Evolutionary conservation across 2,888 invertebrate species (phyloP).

Genomic region (Monochamus alternatus): DNA sequence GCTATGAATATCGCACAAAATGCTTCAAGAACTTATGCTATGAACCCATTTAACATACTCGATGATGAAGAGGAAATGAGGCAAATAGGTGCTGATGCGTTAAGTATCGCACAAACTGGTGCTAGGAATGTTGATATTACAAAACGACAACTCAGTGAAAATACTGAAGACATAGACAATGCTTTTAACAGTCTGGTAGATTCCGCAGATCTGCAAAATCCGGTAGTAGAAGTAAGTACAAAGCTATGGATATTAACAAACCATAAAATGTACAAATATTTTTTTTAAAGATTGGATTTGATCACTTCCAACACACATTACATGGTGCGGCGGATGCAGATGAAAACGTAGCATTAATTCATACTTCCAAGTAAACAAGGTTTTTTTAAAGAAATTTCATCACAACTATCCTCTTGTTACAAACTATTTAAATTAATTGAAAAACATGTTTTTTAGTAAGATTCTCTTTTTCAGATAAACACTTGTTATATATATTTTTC

Average conservation of each 20-base stretch:
- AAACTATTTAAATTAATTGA: too few species aligned
- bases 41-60: neutral
- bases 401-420: too few species aligned
- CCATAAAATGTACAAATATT: neutral
- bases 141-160: neutral
- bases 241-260: neutral
- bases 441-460: too few species aligned
- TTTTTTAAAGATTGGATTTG: constrained; percentile 14
- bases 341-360: neutral
- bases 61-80: neutral
- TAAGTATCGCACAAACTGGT: neutral
- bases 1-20: neutral
- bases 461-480: too few species aligned
- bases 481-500: too few species aligned
- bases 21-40: neutral
- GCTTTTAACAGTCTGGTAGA: constrained; percentile 1
- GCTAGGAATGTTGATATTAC: neutral
- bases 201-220: neutral
- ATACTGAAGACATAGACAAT: neutral
- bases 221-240: neutral
- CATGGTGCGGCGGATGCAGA: neutral
- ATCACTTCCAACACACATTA: neutral
- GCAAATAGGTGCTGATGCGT: neutral
- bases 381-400: too few species aligned
- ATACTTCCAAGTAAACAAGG: too few species aligned